phyloP scores from a whole-genome alignment of 2,888 invertebrate species.

The Nomada ferruginata region DNA sequence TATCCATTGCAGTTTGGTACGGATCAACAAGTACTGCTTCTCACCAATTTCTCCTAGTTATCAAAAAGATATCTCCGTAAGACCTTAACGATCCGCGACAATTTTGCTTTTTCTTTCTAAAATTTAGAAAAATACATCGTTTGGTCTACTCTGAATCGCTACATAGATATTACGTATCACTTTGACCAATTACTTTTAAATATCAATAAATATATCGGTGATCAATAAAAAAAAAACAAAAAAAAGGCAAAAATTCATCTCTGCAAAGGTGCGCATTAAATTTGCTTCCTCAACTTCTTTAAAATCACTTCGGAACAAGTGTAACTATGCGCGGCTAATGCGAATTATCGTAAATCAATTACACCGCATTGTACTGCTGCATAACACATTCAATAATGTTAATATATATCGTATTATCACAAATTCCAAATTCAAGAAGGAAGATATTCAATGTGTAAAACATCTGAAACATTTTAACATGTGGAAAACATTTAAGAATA shows the following conservation, averaged over 20 bases:
- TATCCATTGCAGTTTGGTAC: constrained; percentile 53
- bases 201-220: constrained; percentile 67
- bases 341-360: constrained; percentile 60
- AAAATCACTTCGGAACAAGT: constrained; percentile 53
- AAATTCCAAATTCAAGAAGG: constrained; percentile 71
- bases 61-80: constrained; percentile 55
- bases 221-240: constrained; percentile 42
- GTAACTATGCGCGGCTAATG: constrained; percentile 51
- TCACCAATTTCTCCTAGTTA: constrained; percentile 46
- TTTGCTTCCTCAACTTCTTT: constrained; percentile 25
- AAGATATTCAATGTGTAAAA: constrained; percentile 59
- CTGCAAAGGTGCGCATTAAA: constrained; percentile 38
- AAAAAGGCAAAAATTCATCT: constrained; percentile 23
- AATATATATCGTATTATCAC: constrained; percentile 69
- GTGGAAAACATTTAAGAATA: constrained; percentile 60
- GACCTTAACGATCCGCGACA: constrained; percentile 50
- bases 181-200: constrained; percentile 74
- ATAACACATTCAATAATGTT: constrained; percentile 50
- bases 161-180: constrained; percentile 77
- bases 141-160: constrained; percentile 76
- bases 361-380: constrained; percentile 40
- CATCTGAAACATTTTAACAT: constrained; percentile 55
- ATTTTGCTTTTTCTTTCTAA: constrained; percentile 65
- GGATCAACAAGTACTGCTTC: constrained; percentile 53
- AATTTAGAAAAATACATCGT: constrained; percentile 78